Base-by-base conservation (phyloP, 2,113 vertebrate genomes). In the Raja brachyura region DNA sequence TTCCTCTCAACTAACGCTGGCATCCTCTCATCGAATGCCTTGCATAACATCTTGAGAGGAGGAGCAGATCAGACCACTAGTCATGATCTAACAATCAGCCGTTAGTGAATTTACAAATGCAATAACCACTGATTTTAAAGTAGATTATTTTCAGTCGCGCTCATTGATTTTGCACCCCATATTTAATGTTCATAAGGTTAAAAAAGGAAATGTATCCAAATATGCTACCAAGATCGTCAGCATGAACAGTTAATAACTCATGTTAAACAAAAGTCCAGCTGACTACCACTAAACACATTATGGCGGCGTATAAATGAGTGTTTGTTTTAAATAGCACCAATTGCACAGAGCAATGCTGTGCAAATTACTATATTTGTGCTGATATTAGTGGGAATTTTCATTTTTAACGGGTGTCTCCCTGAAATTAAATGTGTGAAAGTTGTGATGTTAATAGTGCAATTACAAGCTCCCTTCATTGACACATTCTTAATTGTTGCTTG, bases 401-500 rank as follows among this genome's bases (percentile, higher is more conserved):
- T 78, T 95, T 94, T 95, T 93, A 94, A 93, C 81, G 95, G 76
- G 81, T 94, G 83, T 94, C 94, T 93, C 81, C 94, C 73, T 93
- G 75, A 93, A 93, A 63, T 95, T 93, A 93, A 5, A 94, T 95
- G 93, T 94, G 94, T 94, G 31, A 61, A 93, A 95, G 68, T 76
- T 95, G n/a, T 93, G 93, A 94, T 94, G 93, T 93, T 95, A 95
- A 94, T 94, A 94, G 90, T 85, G 90, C 93, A 94, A 94, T 96
- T 96, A 94, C 93, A 61, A 93, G 93, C 78, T 94, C 93, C 88
- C 88, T 95, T 94, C 94, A 95, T 95, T 93, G 95, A 93, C 94
- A 92, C 94, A 94, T 95, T 94, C 93, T 94, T 95, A 95, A 95
- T 96, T 96, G 93, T 96, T 93, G 95, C 93, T 93, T 94, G 93